These are phyloP conservation scores for Crypturellus undulatus DNA, from an alignment of 2,113 vertebrate genomes.

Conservation along the genomic window DNA sequence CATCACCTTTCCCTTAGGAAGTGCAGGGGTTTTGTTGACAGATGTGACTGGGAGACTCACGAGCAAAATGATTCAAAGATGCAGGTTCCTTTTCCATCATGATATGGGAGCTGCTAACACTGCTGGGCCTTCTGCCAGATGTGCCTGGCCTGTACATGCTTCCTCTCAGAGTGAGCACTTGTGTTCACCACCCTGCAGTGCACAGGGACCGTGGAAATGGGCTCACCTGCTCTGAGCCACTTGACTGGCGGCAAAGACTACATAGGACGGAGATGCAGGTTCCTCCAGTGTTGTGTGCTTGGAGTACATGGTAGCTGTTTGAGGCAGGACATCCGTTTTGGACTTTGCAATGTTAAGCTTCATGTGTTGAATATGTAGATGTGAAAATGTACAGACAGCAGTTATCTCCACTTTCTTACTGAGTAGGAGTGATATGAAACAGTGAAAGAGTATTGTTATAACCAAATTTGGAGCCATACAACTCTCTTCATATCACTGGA, in stretches of 20 bases:
- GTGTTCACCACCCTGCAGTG: neutral
- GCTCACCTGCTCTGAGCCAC: neutral
- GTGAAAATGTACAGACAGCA: neutral
- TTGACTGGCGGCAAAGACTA: neutral
- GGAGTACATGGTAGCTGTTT: neutral
- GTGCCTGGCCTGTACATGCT: neutral
- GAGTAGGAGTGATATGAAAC: neutral
- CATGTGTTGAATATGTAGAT: neutral
- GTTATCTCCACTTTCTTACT: neutral
- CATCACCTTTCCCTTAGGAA: neutral
- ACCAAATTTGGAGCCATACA: neutral
- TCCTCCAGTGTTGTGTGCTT: neutral
- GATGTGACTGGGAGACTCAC: rapidly evolving
- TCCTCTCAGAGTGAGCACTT: neutral
- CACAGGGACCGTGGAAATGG: neutral
- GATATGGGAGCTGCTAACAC: rapidly evolving
- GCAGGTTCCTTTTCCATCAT: neutral
- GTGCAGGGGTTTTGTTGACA: rapidly evolving
- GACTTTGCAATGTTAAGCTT: neutral
- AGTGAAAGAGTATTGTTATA: neutral
- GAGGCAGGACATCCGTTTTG: neutral
- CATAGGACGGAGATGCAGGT: neutral
- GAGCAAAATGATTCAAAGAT: neutral
- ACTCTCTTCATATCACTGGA: neutral
- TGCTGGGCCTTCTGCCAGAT: neutral